Conservation (phyloP, 2,797 vertebrate genomes). For the Serranus cabrilla region DNA sequence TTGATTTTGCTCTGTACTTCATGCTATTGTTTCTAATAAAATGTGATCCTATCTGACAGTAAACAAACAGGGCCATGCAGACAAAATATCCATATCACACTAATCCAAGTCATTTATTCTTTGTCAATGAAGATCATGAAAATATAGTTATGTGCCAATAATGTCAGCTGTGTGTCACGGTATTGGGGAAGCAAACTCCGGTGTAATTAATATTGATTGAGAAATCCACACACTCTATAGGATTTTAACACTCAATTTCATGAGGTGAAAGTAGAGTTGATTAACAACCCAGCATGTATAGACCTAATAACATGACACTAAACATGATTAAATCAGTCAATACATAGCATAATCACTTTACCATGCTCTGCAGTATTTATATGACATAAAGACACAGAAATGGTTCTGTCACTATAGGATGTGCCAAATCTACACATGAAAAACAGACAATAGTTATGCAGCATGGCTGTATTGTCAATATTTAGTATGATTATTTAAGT, state of each 20-base stretch:
- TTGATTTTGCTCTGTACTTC: constrained; percentile 61
- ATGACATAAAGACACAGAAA: too few species aligned
- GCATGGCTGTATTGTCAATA: too few species aligned
- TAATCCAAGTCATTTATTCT: constrained; percentile 44
- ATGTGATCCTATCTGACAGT: constrained; percentile 62
- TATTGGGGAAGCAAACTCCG: constrained; percentile 12
- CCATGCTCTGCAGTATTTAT: background rate
- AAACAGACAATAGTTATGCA: too few species aligned
- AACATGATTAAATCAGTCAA: background rate
- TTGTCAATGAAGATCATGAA: constrained; percentile 43
- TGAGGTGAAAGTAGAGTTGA: constrained; percentile 16
- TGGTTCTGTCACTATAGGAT: too few species aligned
- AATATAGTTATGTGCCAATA: constrained; percentile 53
- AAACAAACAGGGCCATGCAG: constrained; percentile 45
- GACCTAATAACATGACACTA: background rate
- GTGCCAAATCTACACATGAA: too few species aligned
- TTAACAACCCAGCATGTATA: constrained; percentile 6
- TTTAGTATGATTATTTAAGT: too few species aligned
- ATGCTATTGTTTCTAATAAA: constrained; percentile 69
- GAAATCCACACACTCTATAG: constrained; percentile 29
- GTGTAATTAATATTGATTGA: constrained; percentile 52
- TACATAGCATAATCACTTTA: background rate
- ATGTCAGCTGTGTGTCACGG: constrained; percentile 28
- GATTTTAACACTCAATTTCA: constrained; percentile 29
- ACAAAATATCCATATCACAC: constrained; percentile 47